A percentile compares a stretch with the other conserved stretches of the same genome.
These are phyloP conservation scores for Argyrosomus regius DNA, from an alignment of 2,797 vertebrate genomes.

Conservation along the genomic window DNA sequence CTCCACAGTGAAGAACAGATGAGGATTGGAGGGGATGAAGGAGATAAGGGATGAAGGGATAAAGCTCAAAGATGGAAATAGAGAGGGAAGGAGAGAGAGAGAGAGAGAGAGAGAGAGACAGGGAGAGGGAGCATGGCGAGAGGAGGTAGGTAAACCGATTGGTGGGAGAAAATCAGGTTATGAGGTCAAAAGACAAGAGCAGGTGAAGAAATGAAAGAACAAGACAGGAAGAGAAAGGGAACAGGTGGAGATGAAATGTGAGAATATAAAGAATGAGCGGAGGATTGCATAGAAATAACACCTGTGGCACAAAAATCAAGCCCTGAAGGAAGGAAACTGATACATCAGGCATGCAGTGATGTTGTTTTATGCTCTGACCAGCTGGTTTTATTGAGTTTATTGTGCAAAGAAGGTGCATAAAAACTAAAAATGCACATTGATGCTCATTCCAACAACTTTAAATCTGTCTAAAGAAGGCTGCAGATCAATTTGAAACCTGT, in stretches of 20 bases:
- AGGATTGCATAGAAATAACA: background rate
- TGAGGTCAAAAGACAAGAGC: constrained; percentile 78
- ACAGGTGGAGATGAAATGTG: constrained; percentile 58
- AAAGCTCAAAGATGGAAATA: constrained; percentile 86
- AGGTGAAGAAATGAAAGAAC: constrained; percentile 59
- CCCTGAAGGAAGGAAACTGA: no score
- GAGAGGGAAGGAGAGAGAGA: constrained; percentile 67
- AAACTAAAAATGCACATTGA: background rate
- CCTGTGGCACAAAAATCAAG: background rate
- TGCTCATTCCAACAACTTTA: background rate
- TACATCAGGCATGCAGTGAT: no score
- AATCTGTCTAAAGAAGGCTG: background rate
- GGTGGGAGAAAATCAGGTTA: constrained; percentile 80
- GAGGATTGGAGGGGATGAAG: constrained; percentile 88
- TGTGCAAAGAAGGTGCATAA: background rate
- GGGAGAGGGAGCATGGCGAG: constrained; percentile 53
- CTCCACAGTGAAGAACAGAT: constrained; percentile 77
- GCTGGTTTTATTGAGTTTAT: background rate
- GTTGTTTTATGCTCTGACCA: background rate
- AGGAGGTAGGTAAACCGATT: constrained; percentile 77
- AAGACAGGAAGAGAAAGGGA: constrained; percentile 36
- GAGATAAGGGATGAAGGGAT: constrained; percentile 89
- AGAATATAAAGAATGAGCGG: constrained; percentile 19
- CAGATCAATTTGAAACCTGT: background rate
- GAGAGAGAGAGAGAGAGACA: constrained; percentile 23